Evolutionary conservation across 2,888 invertebrate species (phyloP).

Genomic region (Cotesia congregata): DNA sequence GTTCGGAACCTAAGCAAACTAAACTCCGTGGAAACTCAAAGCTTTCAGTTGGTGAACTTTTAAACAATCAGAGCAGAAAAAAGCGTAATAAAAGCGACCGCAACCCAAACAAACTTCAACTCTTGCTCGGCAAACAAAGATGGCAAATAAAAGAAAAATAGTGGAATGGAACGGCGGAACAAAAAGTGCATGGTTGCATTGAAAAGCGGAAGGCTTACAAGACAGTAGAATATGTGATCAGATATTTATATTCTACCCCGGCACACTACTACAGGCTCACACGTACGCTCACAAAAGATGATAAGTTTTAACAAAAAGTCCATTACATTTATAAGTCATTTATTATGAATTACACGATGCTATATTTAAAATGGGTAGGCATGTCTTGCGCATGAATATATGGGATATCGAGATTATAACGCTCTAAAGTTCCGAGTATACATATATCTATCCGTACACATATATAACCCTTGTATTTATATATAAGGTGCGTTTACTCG

Average conservation of each 20-base stretch:
- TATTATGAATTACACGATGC: conserved; percentile 71
- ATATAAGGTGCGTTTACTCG: conserved; percentile 39
- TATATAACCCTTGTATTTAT: conserved; percentile 27
- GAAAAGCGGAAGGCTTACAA: background rate
- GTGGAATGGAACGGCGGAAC: background rate
- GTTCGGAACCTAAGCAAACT: too few species aligned
- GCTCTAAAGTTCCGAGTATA: conserved; percentile 37
- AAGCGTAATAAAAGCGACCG: background rate
- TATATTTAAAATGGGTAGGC: conserved; percentile 68
- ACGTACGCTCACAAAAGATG: conserved; percentile 2
- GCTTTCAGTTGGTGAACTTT: background rate
- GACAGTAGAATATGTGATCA: background rate
- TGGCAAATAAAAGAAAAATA: background rate
- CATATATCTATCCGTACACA: conserved; percentile 20
- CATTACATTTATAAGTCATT: conserved; percentile 70
- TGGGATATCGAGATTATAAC: conserved; percentile 70
- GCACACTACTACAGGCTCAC: conserved; percentile 1
- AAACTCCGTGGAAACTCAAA: background rate
- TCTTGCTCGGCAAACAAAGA: background rate
- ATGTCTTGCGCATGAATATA: conserved; percentile 68
- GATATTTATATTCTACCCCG: background rate
- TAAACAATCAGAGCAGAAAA: background rate
- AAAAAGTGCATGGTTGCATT: background rate
- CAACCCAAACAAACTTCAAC: background rate
- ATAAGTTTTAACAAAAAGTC: conserved; percentile 35